Evolutionary conservation across 2,113 vertebrate species (phyloP), one percentile per base, ranked within the genome.

Genomic region (Mormoops blainvillei): DNA sequence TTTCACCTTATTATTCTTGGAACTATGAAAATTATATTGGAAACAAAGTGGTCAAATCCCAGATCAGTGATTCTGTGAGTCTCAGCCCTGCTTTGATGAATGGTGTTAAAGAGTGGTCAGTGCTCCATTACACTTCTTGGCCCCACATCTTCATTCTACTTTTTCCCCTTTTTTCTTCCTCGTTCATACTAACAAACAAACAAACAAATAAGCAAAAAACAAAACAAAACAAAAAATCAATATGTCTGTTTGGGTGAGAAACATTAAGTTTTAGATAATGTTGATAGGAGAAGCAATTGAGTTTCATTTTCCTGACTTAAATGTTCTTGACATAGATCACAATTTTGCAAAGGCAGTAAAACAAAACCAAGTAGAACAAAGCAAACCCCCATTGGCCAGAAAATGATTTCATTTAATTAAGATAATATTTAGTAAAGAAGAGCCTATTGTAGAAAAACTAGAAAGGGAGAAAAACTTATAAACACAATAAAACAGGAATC

Each of bases 361-460:
- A 85, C 31, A 94, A 94, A 93, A 80, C 11, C 9, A 89, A 78
- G 33, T 77, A 76, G 74, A 89, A 73, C 26, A 88, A 88, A 93
- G 13, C 16, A 91, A 85, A 63, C 1, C 1, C 36, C 33, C 9
- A 41, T 20, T 94, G 5, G 9, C 36, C 15, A 45, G 48, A 89
- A 56, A 33, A 89, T 9, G 20, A 58, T 68, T 14, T 87, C 19
- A 92, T 70, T 97, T 83, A 89, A 93, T 89, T 93, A 91, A 82
- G 45, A 82, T 80, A 24, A 70, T 92, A 71, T 80, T 94, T 89
- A 26, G 80, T 68, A 88, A 88, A 70, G 48, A 89, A 86, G 3
- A 91, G 1, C 19, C 14, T 87, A 16, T 20, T 71, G 5, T 82
- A 86, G 26, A 93, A 97, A 97, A 26, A 77, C 9, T 54, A 45